A percentile compares a stretch with the other conserved stretches of the same genome.
Evolutionary conservation across 2,797 vertebrate species (phyloP).

Genomic region (Gorsachius magnificus): DNA sequence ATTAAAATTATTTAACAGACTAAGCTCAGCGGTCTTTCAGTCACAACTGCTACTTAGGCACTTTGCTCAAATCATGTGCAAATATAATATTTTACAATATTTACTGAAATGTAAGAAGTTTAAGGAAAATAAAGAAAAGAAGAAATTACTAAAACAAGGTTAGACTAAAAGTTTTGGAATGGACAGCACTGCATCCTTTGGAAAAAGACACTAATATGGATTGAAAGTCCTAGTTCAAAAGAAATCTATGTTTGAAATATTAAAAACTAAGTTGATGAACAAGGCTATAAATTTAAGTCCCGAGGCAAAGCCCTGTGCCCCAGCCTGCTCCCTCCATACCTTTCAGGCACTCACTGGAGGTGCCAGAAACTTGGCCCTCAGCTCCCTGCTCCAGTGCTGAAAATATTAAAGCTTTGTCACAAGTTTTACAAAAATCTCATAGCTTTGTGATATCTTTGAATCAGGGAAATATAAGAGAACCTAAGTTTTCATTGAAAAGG

Average conservation of each 20-base stretch:
- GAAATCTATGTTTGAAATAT: neutral
- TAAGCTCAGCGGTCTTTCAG: neutral
- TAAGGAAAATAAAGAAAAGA: neutral
- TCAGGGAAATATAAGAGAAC: neutral
- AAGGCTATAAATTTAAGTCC: neutral
- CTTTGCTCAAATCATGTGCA: neutral
- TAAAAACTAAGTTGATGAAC: neutral
- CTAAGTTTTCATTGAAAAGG: neutral
- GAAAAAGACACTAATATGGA: neutral
- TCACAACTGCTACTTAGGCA: neutral
- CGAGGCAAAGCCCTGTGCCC: neutral
- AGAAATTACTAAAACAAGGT: neutral
- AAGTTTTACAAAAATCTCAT: neutral
- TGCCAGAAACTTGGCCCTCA: neutral
- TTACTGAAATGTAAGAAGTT: neutral
- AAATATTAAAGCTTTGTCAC: neutral
- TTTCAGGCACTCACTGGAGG: neutral
- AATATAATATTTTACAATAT: neutral
- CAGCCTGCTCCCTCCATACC: neutral
- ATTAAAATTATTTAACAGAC: neutral
- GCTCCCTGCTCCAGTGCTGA: neutral
- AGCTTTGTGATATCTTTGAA: neutral
- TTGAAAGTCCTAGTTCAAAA: neutral
- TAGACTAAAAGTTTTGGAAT: neutral
- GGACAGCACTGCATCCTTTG: neutral